Percentiles rank a stretch among this genome's conserved stretches.
Evolutionary conservation across 2,797 vertebrate genomes (phyloP).

Genomic region (Propithecus deckenii): DNA sequence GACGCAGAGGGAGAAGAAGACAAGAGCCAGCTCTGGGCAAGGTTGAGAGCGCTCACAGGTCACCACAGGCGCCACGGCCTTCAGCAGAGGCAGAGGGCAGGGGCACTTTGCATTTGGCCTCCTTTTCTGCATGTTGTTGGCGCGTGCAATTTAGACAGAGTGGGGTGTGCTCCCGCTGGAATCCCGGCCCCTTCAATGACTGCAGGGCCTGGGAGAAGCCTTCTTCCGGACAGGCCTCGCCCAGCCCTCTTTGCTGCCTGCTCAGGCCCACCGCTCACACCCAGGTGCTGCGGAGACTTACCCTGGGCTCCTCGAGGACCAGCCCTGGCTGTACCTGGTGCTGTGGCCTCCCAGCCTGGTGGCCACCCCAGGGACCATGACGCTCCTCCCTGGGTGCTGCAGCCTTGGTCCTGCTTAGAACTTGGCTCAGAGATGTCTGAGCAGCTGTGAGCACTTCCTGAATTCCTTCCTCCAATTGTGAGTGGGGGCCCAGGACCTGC

Average conservation of each 20-base stretch:
- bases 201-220: not conserved
- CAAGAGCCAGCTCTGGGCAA: not conserved
- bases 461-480: slow-evolving; percentile 69
- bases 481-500: slow-evolving; percentile 4
- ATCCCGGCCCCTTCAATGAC: not conserved
- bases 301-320: not conserved
- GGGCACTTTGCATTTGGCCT: not conserved
- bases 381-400: not conserved
- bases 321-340: not conserved
- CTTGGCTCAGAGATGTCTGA: slow-evolving; percentile 21
- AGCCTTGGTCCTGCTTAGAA: not conserved
- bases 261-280: not conserved
- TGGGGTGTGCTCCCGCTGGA: not conserved
- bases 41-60: too few species aligned
- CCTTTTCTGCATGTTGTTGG: not conserved
- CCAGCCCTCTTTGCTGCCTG: not conserved
- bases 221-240: not conserved
- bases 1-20: not conserved
- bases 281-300: slow-evolving; percentile 32
- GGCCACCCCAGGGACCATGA: not conserved
- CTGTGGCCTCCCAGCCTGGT: not conserved
- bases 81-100: fast-evolving
- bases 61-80: not conserved
- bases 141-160: not conserved
- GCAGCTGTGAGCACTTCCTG: slow-evolving; percentile 60